phyloP scores from a whole-genome alignment of 2,797 vertebrate species.

The Leptodactylus fallax region DNA sequence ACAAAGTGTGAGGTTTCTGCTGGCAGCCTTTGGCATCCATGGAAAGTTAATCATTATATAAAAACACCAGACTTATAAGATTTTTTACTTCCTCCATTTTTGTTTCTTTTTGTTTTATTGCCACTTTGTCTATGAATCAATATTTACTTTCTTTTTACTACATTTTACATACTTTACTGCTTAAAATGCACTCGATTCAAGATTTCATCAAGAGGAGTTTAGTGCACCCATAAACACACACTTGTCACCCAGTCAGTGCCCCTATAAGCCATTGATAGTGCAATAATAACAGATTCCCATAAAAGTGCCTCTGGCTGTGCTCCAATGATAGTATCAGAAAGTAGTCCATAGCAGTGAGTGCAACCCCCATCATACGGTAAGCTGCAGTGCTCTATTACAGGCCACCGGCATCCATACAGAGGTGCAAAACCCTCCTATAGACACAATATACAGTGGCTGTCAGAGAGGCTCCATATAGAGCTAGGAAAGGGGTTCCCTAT shows the following conservation, averaged over 20 bases:
- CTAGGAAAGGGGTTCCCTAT: too few species aligned
- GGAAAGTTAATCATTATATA: constrained; percentile 15
- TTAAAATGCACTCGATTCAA: too few species aligned
- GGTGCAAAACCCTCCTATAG: too few species aligned
- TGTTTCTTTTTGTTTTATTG: not conserved
- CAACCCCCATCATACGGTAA: too few species aligned
- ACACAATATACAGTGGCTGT: too few species aligned
- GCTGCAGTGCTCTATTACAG: too few species aligned
- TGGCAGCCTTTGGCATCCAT: constrained; percentile 14
- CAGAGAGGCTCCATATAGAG: too few species aligned
- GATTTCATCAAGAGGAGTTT: not conserved
- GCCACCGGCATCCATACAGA: too few species aligned
- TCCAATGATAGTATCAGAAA: too few species aligned
- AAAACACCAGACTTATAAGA: not conserved
- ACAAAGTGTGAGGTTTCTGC: constrained; percentile 35
- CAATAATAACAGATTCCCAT: too few species aligned
- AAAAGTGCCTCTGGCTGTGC: too few species aligned
- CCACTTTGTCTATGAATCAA: not conserved
- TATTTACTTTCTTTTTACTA: not conserved
- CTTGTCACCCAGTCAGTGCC: not conserved
- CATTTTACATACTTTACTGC: not conserved
- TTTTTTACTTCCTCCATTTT: not conserved
- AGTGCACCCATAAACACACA: not conserved
- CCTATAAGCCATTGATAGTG: not conserved
- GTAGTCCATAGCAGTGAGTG: too few species aligned